These are phyloP conservation scores for Ctenopoma kingsleyae DNA, from an alignment of 2,797 vertebrate genomes.

Conservation along the genomic window DNA sequence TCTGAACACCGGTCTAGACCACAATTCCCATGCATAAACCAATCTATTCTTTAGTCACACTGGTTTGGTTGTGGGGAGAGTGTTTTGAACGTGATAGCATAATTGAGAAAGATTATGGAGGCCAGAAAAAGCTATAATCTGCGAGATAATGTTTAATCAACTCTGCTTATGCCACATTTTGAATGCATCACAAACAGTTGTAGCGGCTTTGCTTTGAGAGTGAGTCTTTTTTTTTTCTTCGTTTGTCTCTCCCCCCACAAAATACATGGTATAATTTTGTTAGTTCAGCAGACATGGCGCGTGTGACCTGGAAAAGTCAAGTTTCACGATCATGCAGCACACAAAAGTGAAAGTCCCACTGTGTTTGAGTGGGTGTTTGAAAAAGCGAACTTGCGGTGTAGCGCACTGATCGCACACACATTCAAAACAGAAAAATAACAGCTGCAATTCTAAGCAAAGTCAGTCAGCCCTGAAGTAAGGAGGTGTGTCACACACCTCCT, in stretches of 20 bases:
- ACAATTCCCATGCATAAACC: slow-evolving; percentile 66
- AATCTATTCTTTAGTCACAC: slow-evolving; percentile 70
- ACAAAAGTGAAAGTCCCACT: slow-evolving; percentile 63
- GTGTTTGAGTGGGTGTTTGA: slow-evolving; percentile 64
- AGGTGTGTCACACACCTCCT: slow-evolving; percentile 65
- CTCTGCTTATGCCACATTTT: slow-evolving; percentile 55
- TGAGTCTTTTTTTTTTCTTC: slow-evolving; percentile 48
- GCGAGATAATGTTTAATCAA: slow-evolving; percentile 57
- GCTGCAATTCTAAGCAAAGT: slow-evolving; percentile 52
- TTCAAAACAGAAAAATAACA: slow-evolving; percentile 34
- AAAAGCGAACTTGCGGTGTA: slow-evolving; percentile 48
- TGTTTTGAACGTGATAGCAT: slow-evolving; percentile 64
- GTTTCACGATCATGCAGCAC: slow-evolving; percentile 42
- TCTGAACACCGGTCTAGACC: slow-evolving; percentile 64
- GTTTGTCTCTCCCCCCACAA: slow-evolving; percentile 34
- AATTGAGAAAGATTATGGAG: slow-evolving; percentile 59
- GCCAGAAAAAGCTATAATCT: slow-evolving; percentile 65
- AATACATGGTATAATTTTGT: slow-evolving; percentile 42
- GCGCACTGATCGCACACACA: slow-evolving; percentile 36
- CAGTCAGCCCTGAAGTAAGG: slow-evolving; percentile 67
- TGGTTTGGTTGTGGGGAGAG: slow-evolving; percentile 64
- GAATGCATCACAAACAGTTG: slow-evolving; percentile 45
- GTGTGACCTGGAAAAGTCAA: slow-evolving; percentile 58
- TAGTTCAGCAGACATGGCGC: slow-evolving; percentile 36
- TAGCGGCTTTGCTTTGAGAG: slow-evolving; percentile 14